These are phyloP conservation scores for Rhagophthalmus giganteus DNA, from an alignment of 2,888 invertebrate genomes.

Conservation along the genomic window DNA sequence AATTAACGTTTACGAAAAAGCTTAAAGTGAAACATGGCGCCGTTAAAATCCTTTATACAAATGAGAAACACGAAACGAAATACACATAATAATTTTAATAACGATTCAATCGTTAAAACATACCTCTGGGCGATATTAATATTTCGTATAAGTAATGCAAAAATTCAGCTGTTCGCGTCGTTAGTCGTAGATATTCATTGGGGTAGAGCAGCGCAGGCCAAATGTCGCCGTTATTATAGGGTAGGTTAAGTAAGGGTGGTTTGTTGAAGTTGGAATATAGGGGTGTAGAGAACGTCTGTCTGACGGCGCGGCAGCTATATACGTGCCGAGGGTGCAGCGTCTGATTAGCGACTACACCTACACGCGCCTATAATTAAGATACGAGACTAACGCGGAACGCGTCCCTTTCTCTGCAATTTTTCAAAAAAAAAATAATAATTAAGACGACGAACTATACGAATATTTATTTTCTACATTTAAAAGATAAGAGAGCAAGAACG, in stretches of 20 bases:
- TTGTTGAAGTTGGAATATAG: constrained; percentile 9
- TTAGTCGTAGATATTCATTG: constrained; percentile 37
- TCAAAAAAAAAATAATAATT: no score
- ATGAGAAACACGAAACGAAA: no score
- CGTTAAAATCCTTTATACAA: no score
- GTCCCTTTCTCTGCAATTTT: constrained; percentile 12
- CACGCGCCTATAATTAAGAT: constrained; percentile 30
- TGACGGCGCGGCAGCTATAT: constrained; percentile 19
- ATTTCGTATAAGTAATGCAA: constrained; percentile 20
- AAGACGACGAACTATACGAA: no score
- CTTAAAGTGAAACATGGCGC: no score
- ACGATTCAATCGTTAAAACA: constrained; percentile 1
- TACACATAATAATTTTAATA: no score
- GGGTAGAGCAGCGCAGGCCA: constrained; percentile 41
- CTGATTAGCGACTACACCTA: constrained; percentile 30
- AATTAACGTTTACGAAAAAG: no score
- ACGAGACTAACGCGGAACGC: constrained; percentile 25
- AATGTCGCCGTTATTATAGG: constrained; percentile 43
- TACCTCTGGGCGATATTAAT: constrained; percentile 12
- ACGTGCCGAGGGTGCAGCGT: constrained; percentile 19
- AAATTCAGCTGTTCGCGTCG: constrained; percentile 38
- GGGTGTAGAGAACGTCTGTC: constrained; percentile 29
- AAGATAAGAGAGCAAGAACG: no score
- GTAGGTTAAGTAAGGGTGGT: constrained; percentile 40
- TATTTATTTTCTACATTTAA: no score